Conservation (phyloP, 2,113 vertebrate genomes). For the Erythrolamprus reginae region DNA sequence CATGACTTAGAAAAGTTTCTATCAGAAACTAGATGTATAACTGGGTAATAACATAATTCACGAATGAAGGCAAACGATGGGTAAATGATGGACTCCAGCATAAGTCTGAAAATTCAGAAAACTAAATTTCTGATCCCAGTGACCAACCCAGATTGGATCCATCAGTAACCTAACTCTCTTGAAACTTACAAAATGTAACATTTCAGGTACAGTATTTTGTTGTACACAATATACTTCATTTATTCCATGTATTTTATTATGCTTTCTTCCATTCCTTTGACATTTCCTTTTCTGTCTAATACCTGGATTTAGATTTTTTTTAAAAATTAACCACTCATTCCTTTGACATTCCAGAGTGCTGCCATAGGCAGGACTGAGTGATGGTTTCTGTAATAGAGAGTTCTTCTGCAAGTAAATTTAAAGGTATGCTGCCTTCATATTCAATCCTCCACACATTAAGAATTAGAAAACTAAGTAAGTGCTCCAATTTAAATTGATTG, state of each 20-base stretch:
- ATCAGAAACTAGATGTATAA: neutral
- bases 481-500: constrained; percentile 16
- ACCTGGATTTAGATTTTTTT: neutral
- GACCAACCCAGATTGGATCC: neutral
- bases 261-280: neutral
- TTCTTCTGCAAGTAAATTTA: neutral
- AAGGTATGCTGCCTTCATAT: neutral
- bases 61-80: neutral
- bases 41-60: neutral
- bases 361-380: neutral
- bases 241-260: neutral
- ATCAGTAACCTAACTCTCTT: neutral
- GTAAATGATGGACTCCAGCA: neutral
- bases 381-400: neutral
- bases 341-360: neutral
- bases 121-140: neutral
- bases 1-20: neutral
- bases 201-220: neutral
- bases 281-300: neutral
- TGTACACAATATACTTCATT: neutral
- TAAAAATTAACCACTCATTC: neutral
- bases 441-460: neutral
- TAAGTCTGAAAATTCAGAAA: too few relatives aligned
- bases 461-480: constrained; percentile 15
- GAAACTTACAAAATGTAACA: neutral